phyloP scores from a whole-genome alignment of 2,888 invertebrate species.

The Xanthorhoe spadicearia region DNA sequence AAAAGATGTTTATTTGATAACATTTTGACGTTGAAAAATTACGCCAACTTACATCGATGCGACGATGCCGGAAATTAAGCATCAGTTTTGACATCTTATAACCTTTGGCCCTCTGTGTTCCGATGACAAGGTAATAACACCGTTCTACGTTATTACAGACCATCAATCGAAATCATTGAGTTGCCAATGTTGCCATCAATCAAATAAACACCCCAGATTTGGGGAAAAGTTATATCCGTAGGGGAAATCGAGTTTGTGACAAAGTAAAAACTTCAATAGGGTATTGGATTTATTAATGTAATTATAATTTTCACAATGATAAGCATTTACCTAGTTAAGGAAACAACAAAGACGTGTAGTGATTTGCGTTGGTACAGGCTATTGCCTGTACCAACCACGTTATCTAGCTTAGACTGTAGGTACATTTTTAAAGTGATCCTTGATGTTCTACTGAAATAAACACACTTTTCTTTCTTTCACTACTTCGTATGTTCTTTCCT shows the following conservation, averaged over 20 bases:
- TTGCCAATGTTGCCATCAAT: constrained; percentile 22
- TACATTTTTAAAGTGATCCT: no score
- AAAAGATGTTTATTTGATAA: background rate
- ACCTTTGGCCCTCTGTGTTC: background rate
- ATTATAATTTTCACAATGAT: no score
- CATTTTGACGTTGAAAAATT: constrained; percentile 22
- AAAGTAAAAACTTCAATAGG: background rate
- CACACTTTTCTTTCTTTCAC: no score
- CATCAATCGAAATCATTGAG: constrained; percentile 8
- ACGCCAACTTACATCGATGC: constrained; percentile 7
- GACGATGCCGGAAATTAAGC: constrained; percentile 52
- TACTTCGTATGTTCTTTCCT: no score
- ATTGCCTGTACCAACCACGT: no score
- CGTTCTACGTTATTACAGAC: background rate
- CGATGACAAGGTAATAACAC: background rate
- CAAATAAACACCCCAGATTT: constrained; percentile 20
- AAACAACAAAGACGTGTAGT: no score
- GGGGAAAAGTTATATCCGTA: constrained; percentile 61
- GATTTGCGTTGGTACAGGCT: no score
- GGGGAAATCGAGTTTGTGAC: constrained; percentile 55
- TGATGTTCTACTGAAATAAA: no score
- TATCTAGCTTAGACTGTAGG: no score
- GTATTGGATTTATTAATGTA: background rate
- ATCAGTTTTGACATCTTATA: constrained; percentile 42
- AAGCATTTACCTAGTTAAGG: no score